phyloP scores from a whole-genome alignment of 2,113 vertebrate genomes.

The Bujurquina vittata region DNA sequence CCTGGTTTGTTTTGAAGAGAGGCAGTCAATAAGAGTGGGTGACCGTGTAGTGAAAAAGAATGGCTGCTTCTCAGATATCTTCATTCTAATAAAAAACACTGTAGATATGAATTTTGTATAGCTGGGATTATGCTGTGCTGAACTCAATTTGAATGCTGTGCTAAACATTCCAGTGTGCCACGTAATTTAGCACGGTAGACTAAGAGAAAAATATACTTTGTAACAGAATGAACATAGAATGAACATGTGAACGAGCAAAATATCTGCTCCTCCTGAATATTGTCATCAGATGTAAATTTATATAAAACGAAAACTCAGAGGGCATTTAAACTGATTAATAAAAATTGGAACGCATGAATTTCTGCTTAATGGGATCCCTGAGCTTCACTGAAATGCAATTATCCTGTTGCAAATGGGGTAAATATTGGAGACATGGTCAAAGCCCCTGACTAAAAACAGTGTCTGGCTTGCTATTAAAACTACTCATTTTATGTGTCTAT shows the following conservation, averaged over 20 bases:
- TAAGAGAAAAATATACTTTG: neutral
- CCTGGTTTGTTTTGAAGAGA: constrained; percentile 27
- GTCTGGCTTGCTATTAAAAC: neutral
- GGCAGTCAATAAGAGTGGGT: constrained; percentile 16
- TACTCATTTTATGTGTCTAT: neutral
- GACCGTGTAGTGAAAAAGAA: neutral
- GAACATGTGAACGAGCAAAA: neutral
- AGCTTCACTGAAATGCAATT: constrained; percentile 56
- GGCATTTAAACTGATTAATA: constrained; percentile 41
- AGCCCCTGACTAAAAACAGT: neutral
- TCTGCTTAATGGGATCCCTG: constrained; percentile 43
- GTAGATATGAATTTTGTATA: neutral
- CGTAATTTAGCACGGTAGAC: neutral
- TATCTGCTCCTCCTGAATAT: neutral
- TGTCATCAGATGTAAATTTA: constrained; percentile 25
- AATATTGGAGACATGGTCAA: constrained; percentile 15
- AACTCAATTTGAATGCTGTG: neutral
- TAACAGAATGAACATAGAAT: neutral
- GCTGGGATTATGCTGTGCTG: neutral
- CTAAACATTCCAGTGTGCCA: neutral
- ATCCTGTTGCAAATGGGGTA: constrained; percentile 37
- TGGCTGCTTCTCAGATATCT: neutral
- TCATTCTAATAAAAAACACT: neutral
- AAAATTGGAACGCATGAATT: constrained; percentile 33
- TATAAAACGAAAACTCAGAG: constrained; percentile 29